Evolutionary conservation across 2,888 invertebrate genomes (phyloP), one percentile per base, ranked within the genome.

Genomic region (Chaetogeoica ovagalla): DNA sequence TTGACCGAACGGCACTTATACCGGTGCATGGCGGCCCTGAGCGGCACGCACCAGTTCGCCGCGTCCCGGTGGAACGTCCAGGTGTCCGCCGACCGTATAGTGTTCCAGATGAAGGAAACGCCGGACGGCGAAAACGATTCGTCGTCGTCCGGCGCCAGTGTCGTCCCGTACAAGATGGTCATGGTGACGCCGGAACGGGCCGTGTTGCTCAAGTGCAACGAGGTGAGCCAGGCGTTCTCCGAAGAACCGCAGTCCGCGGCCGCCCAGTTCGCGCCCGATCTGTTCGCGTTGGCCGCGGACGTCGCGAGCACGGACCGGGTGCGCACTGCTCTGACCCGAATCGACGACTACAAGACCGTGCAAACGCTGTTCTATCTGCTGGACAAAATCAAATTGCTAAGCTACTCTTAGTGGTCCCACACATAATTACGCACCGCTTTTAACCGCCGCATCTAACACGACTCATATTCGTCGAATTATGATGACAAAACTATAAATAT

Each of bases 51-150:
- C 85, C 92, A 92, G 85, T 95, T 94, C 84, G 90, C 93, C 43
- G 95, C 94, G 93, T 93, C 93, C 81, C 89, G 91, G 74, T 92
- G 92, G 92, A 92, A 92, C 83, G 86, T 88, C 0, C 84, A 87
- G 5, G 90, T 90, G 0, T 91, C 90, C 0, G 86, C 88, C 71
- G 86, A 91, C 5, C 89, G 89, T 66, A 89, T 93, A 30, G 88
- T 93, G 0, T 86, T 92, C 85, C 93, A 93, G 85, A 87, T 91
- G 83, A 87, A 92, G 81, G 91, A 92, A 85, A 88, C 84, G 13
- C 66, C 75, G 43, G 63, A 23, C 84, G 84, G 66, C 65, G 48
- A n/a, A 4, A 70, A 59, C 59, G 37, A 57, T 21, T 93, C 30
- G 30, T 30, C 30, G 30, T 30, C 93, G 0, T 6, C 88, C 89